Evolutionary conservation across 2,888 invertebrate species (phyloP).

Genomic region (Campoplex capitator): DNA sequence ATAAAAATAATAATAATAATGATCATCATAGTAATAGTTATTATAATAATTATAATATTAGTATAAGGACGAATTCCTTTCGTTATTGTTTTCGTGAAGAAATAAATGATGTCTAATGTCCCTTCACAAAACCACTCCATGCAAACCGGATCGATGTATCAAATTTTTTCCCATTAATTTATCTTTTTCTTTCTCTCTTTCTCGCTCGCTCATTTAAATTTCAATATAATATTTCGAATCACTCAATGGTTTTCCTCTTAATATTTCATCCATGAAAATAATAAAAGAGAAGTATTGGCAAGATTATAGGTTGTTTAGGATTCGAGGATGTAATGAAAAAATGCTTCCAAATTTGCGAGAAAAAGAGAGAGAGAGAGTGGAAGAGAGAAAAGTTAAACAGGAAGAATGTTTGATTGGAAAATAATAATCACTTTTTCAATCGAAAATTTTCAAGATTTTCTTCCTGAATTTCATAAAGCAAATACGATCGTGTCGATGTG

Average conservation of each 20-base stretch:
- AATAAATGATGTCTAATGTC: constrained; percentile 70
- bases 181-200: constrained; percentile 28
- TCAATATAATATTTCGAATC: constrained; percentile 14
- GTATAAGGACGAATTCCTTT: constrained; percentile 44
- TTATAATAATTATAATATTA: constrained; percentile 18
- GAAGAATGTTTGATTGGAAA: constrained; percentile 26
- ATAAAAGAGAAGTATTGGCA: constrained; percentile 56
- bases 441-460: constrained; percentile 19
- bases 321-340: background rate
- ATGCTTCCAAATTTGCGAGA: constrained; percentile 13
- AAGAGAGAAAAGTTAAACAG: constrained; percentile 24
- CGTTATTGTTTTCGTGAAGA: constrained; percentile 30
- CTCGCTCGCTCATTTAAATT: background rate
- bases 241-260: background rate
- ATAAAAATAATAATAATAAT: constrained; percentile 12
- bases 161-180: constrained; percentile 12
- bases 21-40: constrained; percentile 19
- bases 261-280: background rate
- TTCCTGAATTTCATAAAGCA: constrained; percentile 13
- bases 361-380: background rate
- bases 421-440: constrained; percentile 23
- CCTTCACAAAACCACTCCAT: constrained; percentile 73
- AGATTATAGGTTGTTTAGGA: constrained; percentile 61
- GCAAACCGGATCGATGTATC: constrained; percentile 68
- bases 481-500: constrained; percentile 1